These are phyloP conservation scores for Tiliacea citrago DNA, from an alignment of 2,888 invertebrate genomes.

Conservation along the genomic window DNA sequence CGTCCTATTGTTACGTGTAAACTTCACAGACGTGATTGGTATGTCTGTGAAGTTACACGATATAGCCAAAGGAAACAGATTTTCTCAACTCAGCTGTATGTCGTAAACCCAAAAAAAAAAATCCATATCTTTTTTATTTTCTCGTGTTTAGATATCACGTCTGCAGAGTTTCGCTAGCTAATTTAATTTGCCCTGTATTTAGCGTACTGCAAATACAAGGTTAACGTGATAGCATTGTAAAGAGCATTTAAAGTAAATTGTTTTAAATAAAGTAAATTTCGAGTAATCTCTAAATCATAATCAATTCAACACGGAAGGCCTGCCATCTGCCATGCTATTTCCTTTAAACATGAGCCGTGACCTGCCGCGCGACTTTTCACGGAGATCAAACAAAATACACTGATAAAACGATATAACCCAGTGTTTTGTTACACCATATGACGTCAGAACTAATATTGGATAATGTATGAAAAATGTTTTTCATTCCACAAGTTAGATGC, in stretches of 20 bases:
- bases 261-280: too few species aligned
- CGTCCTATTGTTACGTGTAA: background rate
- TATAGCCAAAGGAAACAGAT: too few species aligned
- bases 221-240: background rate
- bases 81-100: too few species aligned
- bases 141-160: too few species aligned
- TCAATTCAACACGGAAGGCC: conserved; percentile 36
- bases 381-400: conserved; percentile 35
- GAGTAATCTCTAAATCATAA: conserved; percentile 33
- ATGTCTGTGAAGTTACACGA: too few species aligned
- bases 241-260: conserved; percentile 2
- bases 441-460: conserved; percentile 23
- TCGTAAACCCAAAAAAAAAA: too few species aligned
- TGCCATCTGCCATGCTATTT: conserved; percentile 16
- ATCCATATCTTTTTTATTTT: too few species aligned
- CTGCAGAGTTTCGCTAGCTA: too few species aligned
- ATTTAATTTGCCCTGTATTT: background rate
- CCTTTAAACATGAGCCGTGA: conserved; percentile 21
- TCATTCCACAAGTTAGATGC: conserved; percentile 51
- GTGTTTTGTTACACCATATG: conserved; percentile 39
- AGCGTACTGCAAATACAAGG: background rate
- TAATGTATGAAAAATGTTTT: conserved; percentile 60
- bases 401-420: conserved; percentile 36
- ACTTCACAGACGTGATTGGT: too few species aligned
- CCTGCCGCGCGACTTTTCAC: conserved; percentile 20